Evolutionary conservation across 2,797 vertebrate species (phyloP).

Genomic region (Urosaurus nigricauda): DNA sequence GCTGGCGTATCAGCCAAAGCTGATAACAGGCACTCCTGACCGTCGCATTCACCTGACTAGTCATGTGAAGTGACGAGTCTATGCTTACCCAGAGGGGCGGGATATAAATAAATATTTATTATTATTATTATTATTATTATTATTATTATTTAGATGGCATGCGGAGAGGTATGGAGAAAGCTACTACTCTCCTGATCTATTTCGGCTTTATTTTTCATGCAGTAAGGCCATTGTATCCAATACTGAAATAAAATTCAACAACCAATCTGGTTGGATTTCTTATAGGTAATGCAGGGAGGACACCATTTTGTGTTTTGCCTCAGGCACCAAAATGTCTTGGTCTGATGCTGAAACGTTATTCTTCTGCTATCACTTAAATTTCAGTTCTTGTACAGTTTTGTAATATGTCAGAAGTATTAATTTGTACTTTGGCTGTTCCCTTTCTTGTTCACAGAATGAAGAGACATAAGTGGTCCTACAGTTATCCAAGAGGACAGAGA

Average conservation of each 20-base stretch:
- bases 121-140: too few relatives aligned
- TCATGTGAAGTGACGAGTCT: too few relatives aligned
- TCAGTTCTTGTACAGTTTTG: fast-evolving
- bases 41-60: too few relatives aligned
- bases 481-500: slow-evolving; percentile 78
- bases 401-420: background rate
- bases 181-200: too few relatives aligned
- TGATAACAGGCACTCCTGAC: too few relatives aligned
- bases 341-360: background rate
- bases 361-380: background rate
- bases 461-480: slow-evolving; percentile 77
- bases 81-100: too few relatives aligned
- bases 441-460: slow-evolving; percentile 87
- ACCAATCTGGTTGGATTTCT: background rate
- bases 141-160: too few relatives aligned
- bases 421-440: background rate
- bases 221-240: background rate
- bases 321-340: background rate
- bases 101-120: too few relatives aligned
- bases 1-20: too few relatives aligned
- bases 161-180: too few relatives aligned
- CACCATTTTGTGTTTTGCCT: background rate
- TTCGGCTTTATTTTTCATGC: too few relatives aligned
- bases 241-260: background rate
- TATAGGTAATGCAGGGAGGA: background rate